A percentile compares a stretch with the other conserved stretches of the same genome.
These are phyloP conservation scores for Chiroxiphia lanceolata DNA, from an alignment of 2,797 vertebrate genomes.

Conservation along the genomic window DNA sequence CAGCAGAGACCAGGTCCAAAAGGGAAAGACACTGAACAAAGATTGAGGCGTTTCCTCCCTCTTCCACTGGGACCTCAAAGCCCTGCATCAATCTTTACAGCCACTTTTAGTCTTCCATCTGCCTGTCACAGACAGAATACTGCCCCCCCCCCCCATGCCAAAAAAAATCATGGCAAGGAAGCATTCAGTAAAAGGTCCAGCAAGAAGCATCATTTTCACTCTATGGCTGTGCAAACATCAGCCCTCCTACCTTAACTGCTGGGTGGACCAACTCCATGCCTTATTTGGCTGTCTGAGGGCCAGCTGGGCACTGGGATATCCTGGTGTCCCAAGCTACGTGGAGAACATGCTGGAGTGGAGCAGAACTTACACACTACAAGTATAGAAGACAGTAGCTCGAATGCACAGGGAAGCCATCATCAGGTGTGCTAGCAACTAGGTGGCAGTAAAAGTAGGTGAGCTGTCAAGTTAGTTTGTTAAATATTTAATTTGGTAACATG, in stretches of 20 bases:
- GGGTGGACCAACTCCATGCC: background rate
- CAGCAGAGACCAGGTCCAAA: background rate
- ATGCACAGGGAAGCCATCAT: background rate
- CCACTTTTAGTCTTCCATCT: background rate
- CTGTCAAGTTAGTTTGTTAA: background rate
- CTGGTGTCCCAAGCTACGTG: background rate
- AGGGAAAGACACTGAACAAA: background rate
- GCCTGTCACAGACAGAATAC: background rate
- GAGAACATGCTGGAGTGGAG: background rate
- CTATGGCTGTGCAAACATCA: background rate
- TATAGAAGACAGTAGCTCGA: background rate
- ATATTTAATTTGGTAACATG: background rate
- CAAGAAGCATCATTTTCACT: background rate
- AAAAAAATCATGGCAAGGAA: background rate
- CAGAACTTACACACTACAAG: background rate
- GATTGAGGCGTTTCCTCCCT: background rate
- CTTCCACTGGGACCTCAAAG: background rate
- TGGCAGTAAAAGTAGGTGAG: background rate
- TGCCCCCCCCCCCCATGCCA: background rate
- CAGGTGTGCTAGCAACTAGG: background rate
- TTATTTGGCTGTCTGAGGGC: background rate
- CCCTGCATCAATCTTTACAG: background rate
- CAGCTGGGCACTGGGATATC: background rate
- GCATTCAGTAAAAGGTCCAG: background rate
- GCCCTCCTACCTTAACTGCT: background rate